Base-by-base conservation (phyloP, 1,140 invertebrate species). In the Patella vulgata region DNA sequence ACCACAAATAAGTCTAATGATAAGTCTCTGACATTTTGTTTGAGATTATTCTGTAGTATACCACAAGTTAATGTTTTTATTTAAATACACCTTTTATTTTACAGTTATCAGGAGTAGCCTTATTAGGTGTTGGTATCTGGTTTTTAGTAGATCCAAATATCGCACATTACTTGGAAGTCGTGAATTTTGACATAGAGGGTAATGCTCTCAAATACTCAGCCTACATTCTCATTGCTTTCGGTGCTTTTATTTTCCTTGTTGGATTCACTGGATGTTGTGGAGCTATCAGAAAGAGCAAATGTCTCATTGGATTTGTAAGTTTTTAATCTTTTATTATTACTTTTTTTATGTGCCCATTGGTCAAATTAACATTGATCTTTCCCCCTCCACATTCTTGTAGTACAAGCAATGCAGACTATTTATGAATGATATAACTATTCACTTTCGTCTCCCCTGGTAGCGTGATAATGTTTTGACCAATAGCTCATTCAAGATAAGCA, bases 251-350 rank as follows among this genome's bases (percentile, higher is more conserved):
- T 77, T 88, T 94, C 42, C 82, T 93, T 33, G 89, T 95, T 33
- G 91, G 93, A 5, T 91, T 96, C 82, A 88, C 96, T 39, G 95
- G 95, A 57, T 96, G 94, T 81, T 94, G 91, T 79, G 94, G 94
- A 33, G 92, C 93, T 1, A 88, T 91, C 39, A 89, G 89, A 68
- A 92, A 95, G 82, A 93, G 89, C 57, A 91, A 91, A 68, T 93
- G 91, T 82, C 88, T 95, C 85, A 87, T 97, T 6, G 88, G 89
- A 30, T 85, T 90, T 71, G 91, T 91, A 87, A 58, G 74, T 71
- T 0, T 43, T 33, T 17, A 5, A 30, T 8, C 9, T 40, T 21
- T 19, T 8, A 19, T n/a, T 61, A 54, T 63, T 50, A 46, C 50
- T 14, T 30, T 28, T 54, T 8, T 87, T 86, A 12, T 76, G 89